phyloP scores from a whole-genome alignment of 2,888 invertebrate species.

The Nephrotoma flavescens region DNA sequence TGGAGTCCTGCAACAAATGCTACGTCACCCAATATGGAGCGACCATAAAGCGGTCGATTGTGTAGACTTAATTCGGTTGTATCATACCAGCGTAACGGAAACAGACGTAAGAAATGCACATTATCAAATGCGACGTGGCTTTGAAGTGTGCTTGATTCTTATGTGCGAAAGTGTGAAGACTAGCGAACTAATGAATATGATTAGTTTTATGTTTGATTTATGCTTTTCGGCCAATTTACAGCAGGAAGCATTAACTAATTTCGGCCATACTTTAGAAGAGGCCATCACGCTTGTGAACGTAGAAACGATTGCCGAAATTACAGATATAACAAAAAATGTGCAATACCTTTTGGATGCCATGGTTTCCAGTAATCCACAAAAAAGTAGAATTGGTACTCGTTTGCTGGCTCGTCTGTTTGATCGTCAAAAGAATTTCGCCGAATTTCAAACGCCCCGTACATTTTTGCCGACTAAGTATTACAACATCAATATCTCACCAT shows the following conservation, averaged over 20 bases:
- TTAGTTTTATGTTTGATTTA: background rate
- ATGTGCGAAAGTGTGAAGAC: background rate
- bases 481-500: slow-evolving; percentile 30
- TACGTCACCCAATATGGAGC: background rate
- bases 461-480: slow-evolving; percentile 32
- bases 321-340: slow-evolving; percentile 34
- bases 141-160: background rate
- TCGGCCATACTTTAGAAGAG: slow-evolving; percentile 38
- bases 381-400: slow-evolving; percentile 39
- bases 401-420: slow-evolving; percentile 41
- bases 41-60: background rate
- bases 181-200: background rate
- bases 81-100: background rate
- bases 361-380: slow-evolving; percentile 31
- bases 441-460: slow-evolving; percentile 37
- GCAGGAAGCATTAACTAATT: slow-evolving; percentile 35
- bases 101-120: background rate
- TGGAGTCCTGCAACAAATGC: background rate
- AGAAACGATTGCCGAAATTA: slow-evolving; percentile 28
- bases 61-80: background rate
- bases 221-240: slow-evolving; percentile 18
- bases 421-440: slow-evolving; percentile 33
- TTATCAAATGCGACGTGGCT: background rate
- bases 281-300: slow-evolving; percentile 35
- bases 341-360: slow-evolving; percentile 34